phyloP scores from a whole-genome alignment of 2,797 vertebrate species.

The Aldrovandia affinis region DNA sequence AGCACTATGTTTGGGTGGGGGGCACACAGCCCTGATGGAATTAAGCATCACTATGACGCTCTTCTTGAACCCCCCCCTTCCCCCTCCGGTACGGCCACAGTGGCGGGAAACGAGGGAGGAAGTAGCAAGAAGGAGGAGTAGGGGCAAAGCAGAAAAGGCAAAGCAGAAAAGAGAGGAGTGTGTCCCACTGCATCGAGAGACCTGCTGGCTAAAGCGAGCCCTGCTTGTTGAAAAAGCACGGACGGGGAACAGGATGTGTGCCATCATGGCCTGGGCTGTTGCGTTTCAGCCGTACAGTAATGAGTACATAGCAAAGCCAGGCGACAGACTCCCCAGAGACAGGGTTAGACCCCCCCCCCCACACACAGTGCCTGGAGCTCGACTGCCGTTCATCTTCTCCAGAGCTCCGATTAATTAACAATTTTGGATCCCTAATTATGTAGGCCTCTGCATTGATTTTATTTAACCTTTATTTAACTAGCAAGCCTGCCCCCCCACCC shows the following conservation, averaged over 20 bases:
- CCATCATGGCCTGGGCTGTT: neutral
- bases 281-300: neutral
- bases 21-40: neutral
- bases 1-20: too few species aligned
- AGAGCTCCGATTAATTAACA: conserved; percentile 60
- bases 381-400: conserved; percentile 41
- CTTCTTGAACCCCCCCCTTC: too few species aligned
- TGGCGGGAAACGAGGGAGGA: too few species aligned
- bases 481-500: too few species aligned
- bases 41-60: too few species aligned
- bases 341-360: conserved; percentile 28
- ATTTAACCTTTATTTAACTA: conserved; percentile 66
- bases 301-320: neutral
- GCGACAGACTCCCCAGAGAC: conserved; percentile 1
- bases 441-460: conserved; percentile 59
- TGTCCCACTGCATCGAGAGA: neutral
- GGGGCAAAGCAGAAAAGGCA: neutral
- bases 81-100: too few species aligned
- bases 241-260: neutral
- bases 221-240: neutral
- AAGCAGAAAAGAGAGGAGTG: neutral
- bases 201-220: neutral
- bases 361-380: conserved; percentile 23
- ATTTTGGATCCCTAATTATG: conserved; percentile 61
- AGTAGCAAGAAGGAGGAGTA: too few species aligned